Percentiles rank a stretch among this genome's conserved stretches.
These are phyloP conservation scores for Montipora foliosa DNA, from an alignment of 64 coral and sea anemone species.

Conservation along the genomic window DNA sequence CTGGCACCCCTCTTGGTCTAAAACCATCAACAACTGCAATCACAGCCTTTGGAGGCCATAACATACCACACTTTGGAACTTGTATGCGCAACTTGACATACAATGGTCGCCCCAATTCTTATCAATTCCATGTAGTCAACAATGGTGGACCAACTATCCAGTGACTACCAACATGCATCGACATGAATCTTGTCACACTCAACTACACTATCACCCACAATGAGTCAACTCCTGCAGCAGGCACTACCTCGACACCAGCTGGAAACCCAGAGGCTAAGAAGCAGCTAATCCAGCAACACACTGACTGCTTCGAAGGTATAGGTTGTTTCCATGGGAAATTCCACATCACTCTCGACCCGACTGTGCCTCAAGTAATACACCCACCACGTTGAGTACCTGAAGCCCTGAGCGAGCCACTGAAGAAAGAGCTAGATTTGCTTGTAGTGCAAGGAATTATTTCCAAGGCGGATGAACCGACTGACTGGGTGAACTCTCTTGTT, in stretches of 20 bases:
- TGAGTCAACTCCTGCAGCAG: not conserved
- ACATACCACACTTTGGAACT: constrained; percentile 58
- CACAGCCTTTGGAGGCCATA: constrained; percentile 77
- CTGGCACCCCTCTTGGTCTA: constrained; percentile 49
- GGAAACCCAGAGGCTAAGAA: constrained; percentile 40
- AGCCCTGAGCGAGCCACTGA: constrained; percentile 24
- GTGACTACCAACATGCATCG: not conserved
- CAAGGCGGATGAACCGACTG: constrained; percentile 18
- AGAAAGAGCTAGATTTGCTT: constrained; percentile 20
- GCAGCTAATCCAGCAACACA: constrained; percentile 11
- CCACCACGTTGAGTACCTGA: constrained; percentile 37
- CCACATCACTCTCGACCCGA: not conserved
- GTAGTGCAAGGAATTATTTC: constrained; percentile 29
- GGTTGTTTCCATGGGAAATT: constrained; percentile 47
- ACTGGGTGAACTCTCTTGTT: constrained; percentile 52
- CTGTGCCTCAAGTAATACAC: constrained; percentile 44
- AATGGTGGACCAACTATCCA: not conserved
- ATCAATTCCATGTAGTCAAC: not conserved
- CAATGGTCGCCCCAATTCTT: constrained; percentile 7
- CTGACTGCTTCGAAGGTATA: constrained; percentile 63
- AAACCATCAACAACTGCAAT: constrained; percentile 68
- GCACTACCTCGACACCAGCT: not conserved
- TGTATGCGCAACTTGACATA: constrained; percentile 54
- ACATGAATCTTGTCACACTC: not conserved
- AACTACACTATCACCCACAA: not conserved